phyloP scores from a whole-genome alignment of 2,888 invertebrate species.

The Furcula furcula region DNA sequence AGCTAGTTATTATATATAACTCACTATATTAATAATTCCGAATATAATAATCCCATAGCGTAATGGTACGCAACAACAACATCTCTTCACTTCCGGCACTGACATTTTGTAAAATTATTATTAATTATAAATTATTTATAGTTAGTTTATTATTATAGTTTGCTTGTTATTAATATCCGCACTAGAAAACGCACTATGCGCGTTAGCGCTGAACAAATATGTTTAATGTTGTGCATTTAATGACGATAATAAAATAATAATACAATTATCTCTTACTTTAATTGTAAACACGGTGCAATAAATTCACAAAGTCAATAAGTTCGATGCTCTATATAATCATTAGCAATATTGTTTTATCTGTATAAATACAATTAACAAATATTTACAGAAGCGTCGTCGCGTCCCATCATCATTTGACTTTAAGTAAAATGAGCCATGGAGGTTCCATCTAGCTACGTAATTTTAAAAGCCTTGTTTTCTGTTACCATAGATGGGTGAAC shows the following conservation, averaged over 20 bases:
- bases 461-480: too few species aligned
- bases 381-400: too few species aligned
- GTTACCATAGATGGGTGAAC: too few species aligned
- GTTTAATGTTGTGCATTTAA: constrained; percentile 24
- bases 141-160: too few species aligned
- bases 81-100: constrained; percentile 62
- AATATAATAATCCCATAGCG: constrained; percentile 67
- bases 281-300: too few species aligned
- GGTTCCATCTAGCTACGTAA: too few species aligned
- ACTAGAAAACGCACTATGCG: too few species aligned
- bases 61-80: constrained; percentile 67
- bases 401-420: too few species aligned
- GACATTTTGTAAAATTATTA: too few species aligned
- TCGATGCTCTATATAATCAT: constrained; percentile 27
- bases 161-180: too few species aligned
- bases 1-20: too few species aligned
- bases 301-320: constrained; percentile 30
- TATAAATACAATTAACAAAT: constrained; percentile 10
- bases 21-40: constrained; percentile 67
- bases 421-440: too few species aligned
- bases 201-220: constrained; percentile 21
- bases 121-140: constrained; percentile 18
- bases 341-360: constrained; percentile 22
- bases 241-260: constrained; percentile 17
- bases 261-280: constrained; percentile 22